Percentiles rank a stretch among this genome's conserved stretches.
phyloP scores from a whole-genome alignment of 1,140 invertebrate genomes.

The Ceratosolen fusciceps region DNA sequence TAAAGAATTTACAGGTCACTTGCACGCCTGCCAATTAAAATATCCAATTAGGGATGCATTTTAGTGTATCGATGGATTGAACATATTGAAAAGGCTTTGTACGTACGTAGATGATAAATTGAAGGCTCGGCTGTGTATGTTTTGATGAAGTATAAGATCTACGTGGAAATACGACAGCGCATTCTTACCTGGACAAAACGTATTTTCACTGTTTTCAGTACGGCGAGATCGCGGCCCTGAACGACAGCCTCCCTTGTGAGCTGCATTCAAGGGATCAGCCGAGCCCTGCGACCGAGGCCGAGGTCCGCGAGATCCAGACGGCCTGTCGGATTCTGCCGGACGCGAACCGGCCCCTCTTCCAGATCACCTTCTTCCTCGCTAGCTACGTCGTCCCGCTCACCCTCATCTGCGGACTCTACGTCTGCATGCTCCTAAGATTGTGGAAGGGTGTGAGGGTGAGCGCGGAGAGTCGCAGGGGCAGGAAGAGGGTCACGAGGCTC shows the following conservation, averaged over 20 bases:
- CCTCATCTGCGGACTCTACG: slow-evolving; percentile 91
- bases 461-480: slow-evolving; percentile 83
- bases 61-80: too few species aligned
- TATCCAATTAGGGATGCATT: too few species aligned
- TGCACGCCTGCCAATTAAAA: too few species aligned
- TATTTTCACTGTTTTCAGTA: slow-evolving; percentile 25
- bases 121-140: too few species aligned
- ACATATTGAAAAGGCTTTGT: too few species aligned
- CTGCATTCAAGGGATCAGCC: background rate
- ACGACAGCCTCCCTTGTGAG: background rate
- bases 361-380: slow-evolving; percentile 87
- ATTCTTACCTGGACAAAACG: too few species aligned
- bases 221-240: background rate
- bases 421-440: slow-evolving; percentile 89
- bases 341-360: slow-evolving; percentile 67
- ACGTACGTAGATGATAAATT: too few species aligned
- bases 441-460: slow-evolving; percentile 86
- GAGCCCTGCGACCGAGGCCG: background rate
- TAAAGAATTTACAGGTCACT: too few species aligned
- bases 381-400: slow-evolving; percentile 88
- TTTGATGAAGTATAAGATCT: too few species aligned
- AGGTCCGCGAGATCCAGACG: slow-evolving; percentile 44
- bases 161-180: too few species aligned
- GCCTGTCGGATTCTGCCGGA: slow-evolving; percentile 64
- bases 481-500: slow-evolving; percentile 92